A percentile compares a stretch with the other conserved stretches of the same genome.
Conservation (phyloP, 2,888 invertebrate genomes). For the Chalcis sispes region DNA sequence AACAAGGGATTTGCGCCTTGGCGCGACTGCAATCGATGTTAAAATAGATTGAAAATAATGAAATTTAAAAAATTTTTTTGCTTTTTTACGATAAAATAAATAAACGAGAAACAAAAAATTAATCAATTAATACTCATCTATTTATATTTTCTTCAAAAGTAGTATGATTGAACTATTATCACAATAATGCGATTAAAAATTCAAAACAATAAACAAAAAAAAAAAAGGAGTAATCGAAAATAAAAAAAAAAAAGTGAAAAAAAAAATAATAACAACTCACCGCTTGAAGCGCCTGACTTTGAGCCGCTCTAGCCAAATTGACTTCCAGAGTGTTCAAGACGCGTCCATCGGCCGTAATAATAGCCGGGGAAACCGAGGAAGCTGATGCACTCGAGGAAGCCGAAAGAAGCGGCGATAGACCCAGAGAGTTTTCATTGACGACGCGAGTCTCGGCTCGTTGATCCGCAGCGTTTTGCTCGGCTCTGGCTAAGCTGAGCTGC, state of each 20-base stretch:
- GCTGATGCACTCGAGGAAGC: slow-evolving; percentile 24
- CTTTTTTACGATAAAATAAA: no score
- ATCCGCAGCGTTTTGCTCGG: not conserved
- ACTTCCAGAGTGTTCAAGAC: slow-evolving; percentile 72
- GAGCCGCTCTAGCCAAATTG: slow-evolving; percentile 68
- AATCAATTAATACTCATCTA: no score
- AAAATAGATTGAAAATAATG: no score
- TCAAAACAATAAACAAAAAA: no score
- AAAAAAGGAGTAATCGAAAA: no score
- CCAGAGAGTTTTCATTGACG: not conserved
- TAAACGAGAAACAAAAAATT: no score
- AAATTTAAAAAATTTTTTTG: no score
- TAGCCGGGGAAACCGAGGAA: slow-evolving; percentile 27
- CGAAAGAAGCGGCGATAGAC: slow-evolving; percentile 13
- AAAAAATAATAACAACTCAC: slow-evolving; percentile 15
- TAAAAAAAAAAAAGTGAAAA: no score
- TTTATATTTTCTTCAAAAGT: no score
- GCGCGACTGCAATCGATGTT: no score
- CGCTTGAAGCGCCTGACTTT: slow-evolving; percentile 59
- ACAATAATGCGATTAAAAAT: no score
- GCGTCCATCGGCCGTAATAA: slow-evolving; percentile 69
- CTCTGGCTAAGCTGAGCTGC: not conserved
- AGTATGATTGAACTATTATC: no score
- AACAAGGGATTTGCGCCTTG: slow-evolving; percentile 28
- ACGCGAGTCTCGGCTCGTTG: not conserved